Base-by-base conservation (phyloP, 2,888 invertebrate species). In the Spilosoma lubricipeda region DNA sequence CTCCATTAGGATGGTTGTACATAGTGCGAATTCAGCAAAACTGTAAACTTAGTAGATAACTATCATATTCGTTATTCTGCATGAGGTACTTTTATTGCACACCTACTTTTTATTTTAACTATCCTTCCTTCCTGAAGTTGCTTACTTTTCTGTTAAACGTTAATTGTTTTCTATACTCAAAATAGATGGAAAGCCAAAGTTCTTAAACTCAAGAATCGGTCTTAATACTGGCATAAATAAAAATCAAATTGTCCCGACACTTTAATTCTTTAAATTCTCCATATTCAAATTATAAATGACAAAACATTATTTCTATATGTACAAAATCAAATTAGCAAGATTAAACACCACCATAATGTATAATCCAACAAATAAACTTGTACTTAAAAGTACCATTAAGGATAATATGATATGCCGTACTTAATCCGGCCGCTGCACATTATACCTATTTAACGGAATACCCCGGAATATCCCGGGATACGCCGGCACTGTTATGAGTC, bases 361-460 rank as follows among this genome's bases (percentile, higher is more conserved):
- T 87, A 89, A 89, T 85, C 88, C 86, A 66, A 67, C 73, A 80
- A 90, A 91, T 93, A 93, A 94, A 93, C 86, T 90, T 91, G 89
- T 90, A 90, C 92, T 94, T 92, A 93, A 91, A 90, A 89, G 89
- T 86, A 88, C 90, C 91, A 94, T 94, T 93, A 93, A 91, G 90
- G 91, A 90, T 93, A 92, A 92, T 93, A 93, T 93, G 93, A 93
- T 93, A 91, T 90, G 81, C 89, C 88, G 81, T 85, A 80, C 87
- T 91, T 93, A 94, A 94, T 93, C 93, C 93, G 80, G 82, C 80
- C 86, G 86, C 85, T 90, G 92, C 89, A 90, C 93, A 93, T 94
- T 93, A 93, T 92, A 93, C 92, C 93, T 94, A 93, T 93, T 94
- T 94, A 95, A 93, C 93, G 88, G 91, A 91, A 93, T 91, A 90